Evolutionary conservation across 2,888 invertebrate genomes (phyloP).

Genomic region (Drosophila pegasa): DNA sequence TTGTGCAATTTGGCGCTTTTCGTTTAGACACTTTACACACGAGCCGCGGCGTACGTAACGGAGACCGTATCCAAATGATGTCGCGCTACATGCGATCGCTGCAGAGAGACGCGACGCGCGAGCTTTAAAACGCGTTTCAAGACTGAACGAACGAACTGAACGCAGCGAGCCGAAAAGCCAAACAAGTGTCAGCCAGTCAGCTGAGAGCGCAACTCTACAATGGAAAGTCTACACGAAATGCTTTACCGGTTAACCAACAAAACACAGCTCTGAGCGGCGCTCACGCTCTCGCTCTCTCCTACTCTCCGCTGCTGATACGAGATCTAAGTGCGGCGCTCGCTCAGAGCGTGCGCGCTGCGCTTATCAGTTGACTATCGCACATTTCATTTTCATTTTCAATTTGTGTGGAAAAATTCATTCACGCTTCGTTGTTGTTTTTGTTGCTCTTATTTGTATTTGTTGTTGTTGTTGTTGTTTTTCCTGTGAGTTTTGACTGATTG

Average conservation of each 20-base stretch:
- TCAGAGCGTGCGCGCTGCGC: slow-evolving; percentile 41
- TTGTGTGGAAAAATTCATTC: slow-evolving; percentile 77
- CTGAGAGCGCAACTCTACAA: slow-evolving; percentile 58
- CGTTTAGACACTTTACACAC: slow-evolving; percentile 32
- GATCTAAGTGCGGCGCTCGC: slow-evolving; percentile 67
- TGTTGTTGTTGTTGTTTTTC: slow-evolving; percentile 22
- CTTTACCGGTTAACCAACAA: slow-evolving; percentile 55
- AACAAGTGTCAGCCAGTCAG: slow-evolving; percentile 64
- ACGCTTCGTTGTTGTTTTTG: slow-evolving; percentile 46
- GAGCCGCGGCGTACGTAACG: slow-evolving; percentile 18
- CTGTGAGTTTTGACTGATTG: slow-evolving; percentile 68
- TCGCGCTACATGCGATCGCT: slow-evolving; percentile 49
- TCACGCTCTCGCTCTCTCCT: slow-evolving; percentile 14
- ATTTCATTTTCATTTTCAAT: slow-evolving; percentile 72
- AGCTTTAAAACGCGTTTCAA: slow-evolving; percentile 78
- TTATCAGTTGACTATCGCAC: slow-evolving; percentile 75
- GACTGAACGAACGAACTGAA: slow-evolving; percentile 63
- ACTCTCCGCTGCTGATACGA: slow-evolving; percentile 41
- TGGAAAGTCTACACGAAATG: slow-evolving; percentile 54
- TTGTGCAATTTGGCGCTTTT: slow-evolving; percentile 47
- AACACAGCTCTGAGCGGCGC: slow-evolving; percentile 15
- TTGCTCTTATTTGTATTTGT: slow-evolving; percentile 53
- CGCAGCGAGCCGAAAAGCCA: slow-evolving; percentile 50
- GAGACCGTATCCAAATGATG: slow-evolving; percentile 54
- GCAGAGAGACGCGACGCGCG: slow-evolving; percentile 44